A percentile compares a stretch with the other conserved stretches of the same genome.
phyloP scores from a whole-genome alignment of 2,113 vertebrate species.

The Chrysochloris asiatica region DNA sequence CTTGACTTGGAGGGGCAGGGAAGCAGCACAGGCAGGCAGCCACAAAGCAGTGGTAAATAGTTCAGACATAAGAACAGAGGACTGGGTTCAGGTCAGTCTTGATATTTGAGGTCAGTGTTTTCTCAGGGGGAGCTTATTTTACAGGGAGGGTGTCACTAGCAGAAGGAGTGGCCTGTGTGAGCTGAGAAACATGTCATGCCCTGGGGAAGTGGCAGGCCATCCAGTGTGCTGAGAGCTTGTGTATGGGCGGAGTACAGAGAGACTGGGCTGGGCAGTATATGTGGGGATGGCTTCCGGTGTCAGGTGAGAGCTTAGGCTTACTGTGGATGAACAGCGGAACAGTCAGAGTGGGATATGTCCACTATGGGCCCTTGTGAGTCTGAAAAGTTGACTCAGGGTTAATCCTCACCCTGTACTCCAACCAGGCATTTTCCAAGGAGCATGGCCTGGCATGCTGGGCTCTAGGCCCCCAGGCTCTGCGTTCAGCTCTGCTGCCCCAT shows the following conservation, averaged over 20 bases:
- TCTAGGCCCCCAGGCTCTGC: not conserved
- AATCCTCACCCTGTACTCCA: fast-evolving
- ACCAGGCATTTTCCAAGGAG: not conserved
- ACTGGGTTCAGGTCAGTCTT: not conserved
- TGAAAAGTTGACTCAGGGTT: not conserved
- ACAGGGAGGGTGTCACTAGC: not conserved
- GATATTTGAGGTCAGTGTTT: not conserved
- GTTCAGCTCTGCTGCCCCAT: not conserved
- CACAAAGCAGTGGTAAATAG: not conserved
- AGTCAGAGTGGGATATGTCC: not conserved
- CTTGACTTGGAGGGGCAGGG: not conserved
- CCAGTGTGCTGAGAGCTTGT: not conserved
- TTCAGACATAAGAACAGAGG: too few species aligned
- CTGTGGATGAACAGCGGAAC: not conserved
- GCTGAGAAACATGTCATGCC: too few species aligned
- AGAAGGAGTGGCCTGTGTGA: too few species aligned
- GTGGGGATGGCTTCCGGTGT: fast-evolving
- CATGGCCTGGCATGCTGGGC: too few species aligned
- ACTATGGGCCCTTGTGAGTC: too few species aligned
- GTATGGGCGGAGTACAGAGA: not conserved
- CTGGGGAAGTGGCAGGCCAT: not conserved
- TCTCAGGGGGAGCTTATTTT: not conserved
- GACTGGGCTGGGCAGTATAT: not conserved
- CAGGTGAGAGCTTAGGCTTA: not conserved
- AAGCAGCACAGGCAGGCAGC: not conserved